Evolutionary conservation across 2,888 invertebrate genomes (phyloP), one percentile per base, ranked within the genome.

Genomic region (Gandaritis pyraliata): DNA sequence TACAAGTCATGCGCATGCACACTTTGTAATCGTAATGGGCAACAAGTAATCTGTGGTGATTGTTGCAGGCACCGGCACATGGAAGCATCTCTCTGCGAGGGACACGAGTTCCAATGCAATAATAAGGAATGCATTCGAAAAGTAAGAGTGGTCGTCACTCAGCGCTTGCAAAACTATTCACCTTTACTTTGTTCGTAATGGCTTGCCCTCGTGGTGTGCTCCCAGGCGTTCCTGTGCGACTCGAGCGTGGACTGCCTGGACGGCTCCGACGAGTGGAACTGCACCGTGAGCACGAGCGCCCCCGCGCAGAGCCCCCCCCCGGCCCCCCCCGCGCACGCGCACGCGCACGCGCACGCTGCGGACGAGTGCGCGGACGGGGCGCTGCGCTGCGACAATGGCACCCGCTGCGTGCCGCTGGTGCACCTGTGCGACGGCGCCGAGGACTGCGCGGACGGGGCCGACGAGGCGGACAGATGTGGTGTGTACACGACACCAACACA

Each of bases 381-480:
- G 74, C 89, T 95, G 59, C 74, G 92, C 59, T 97, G 97, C 86
- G 94, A 94, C 77, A 94, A 95, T 76, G 93, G 88, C 59, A 94
- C 95, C 18, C 93, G 94, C 74, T 98, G 97, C 84, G 93, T 97
- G 66, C 90, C 94, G 46, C 94, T 95, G 11, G 89, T 91, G 55
- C 94, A 95, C 80, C 93, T 96, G 29, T 98, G 97, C 84, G 96
- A 98, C 86, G 94, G 94, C 1, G 79, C 81, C 15, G 71, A 80
- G 2, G 95, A 97, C 81, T 97, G 97, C 84, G 85, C 87, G 1
- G 97, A 97, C 85, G 94, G 94, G 15, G 94, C 95, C 0, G 98
- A 98, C 82, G 97, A 98, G 86, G 95, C 96, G 0, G 93, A 94
- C 65, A 88, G 95, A 10, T 97, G 97, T 76, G 93, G 71, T 66